phyloP scores from a whole-genome alignment of 2,888 invertebrate genomes.

The Lacanobia oleracea region DNA sequence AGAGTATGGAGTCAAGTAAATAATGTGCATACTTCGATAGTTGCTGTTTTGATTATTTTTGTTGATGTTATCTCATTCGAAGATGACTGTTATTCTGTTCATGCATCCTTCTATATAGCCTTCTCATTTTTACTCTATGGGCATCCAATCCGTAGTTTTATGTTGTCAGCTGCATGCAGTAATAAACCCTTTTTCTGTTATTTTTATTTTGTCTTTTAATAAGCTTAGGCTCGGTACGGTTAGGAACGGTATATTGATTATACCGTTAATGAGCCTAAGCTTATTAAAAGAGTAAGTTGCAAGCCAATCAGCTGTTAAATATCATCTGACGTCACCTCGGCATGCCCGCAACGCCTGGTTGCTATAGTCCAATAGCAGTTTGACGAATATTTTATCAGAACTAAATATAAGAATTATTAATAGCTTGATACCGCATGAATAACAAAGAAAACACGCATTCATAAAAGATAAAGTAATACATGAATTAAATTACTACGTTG shows the following conservation, averaged over 20 bases:
- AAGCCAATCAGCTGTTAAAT: background rate
- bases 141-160: background rate
- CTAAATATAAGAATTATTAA: background rate
- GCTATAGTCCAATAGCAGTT: background rate
- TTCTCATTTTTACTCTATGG: background rate
- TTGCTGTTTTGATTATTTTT: conserved; percentile 9
- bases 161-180: background rate
- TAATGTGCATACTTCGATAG: background rate
- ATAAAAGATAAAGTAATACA: background rate
- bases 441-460: conserved; percentile 1
- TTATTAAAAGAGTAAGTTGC: too few species aligned
- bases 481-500: background rate
- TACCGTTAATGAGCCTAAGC: too few species aligned
- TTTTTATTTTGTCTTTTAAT: background rate
- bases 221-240: too few species aligned
- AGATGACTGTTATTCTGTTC: background rate
- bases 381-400: conserved; percentile 19
- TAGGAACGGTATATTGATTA: too few species aligned
- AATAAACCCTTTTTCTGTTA: background rate
- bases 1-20: conserved; percentile 16
- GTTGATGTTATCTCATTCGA: conserved; percentile 15
- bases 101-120: too few species aligned
- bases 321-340: background rate
- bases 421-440: background rate
- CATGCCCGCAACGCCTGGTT: too few species aligned